phyloP scores from a whole-genome alignment of 2,113 vertebrate species.

The Rattus norvegicus region GRCr8 NC_086019.1:222915001-222915500 shows the following conservation, averaged over 20 bases:
- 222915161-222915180: not conserved
- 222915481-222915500: not conserved
- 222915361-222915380: not conserved
- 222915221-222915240: constrained; percentile 19
- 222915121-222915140: not conserved
- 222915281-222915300: not conserved
- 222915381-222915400: not conserved
- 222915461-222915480: not conserved
- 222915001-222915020: not conserved
- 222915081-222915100: too few relatives aligned
- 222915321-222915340: not conserved
- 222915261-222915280: not conserved
- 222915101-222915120: not conserved
- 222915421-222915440: not conserved
- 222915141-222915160: not conserved
- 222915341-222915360: not conserved
- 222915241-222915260: not conserved
- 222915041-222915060: not conserved
- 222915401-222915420: not conserved
- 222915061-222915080: not conserved
- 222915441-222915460: not conserved
- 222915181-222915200: too few relatives aligned
- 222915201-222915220: not conserved
- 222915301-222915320: not conserved
- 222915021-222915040: not conserved